Evolutionary conservation across 1,140 invertebrate genomes (phyloP), one percentile per base, ranked within the genome.

Genomic region (Neelides sp.): DNA sequence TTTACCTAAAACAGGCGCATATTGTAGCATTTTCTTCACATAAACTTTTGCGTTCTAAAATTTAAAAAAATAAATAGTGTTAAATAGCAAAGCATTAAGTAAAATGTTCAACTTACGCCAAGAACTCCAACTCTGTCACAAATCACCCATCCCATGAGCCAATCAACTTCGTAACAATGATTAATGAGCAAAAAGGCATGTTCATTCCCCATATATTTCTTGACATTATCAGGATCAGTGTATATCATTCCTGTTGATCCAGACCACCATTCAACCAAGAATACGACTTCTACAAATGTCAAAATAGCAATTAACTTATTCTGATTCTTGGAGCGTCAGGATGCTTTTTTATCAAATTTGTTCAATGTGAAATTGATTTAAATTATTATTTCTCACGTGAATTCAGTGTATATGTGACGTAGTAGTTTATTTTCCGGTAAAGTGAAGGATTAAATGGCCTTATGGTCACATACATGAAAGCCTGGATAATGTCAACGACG

Each of bases 91-190:
- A 39, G n/a, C 10, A 27, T 37, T 2, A 24, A 23, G n/a, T 45
- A 32, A 3, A 41, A 37, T 7, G 22, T 32, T 34, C 19, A 32
- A 71, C 77, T 77, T 73, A 86, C 83, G 43, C 86, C 87, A 52
- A 93, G 71, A 46, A 86, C 74, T 59, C 71, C 64, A 58, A 82
- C 69, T 59, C 82, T 75, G 55, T 92, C 86, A 64, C 79, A 82
- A 54, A 87, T 76, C 58, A 89, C 76, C 85, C 86, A 92, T 34
- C 86, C 85, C 61, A 85, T 78, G 0, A 94, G 68, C 88, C 92
- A 97, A 66, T 97, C 93, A 47, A 93, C 79, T 73, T 97, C 92
- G 69, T 90, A 96, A 44, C 78, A 80, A 65, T 97, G 92, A 68
- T 97, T 96, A 85, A 96, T 91, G 24, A 96, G 71, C 26, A 90